Base-by-base conservation (phyloP, 2,888 invertebrate species). In the Chydorus sphaericus region DNA sequence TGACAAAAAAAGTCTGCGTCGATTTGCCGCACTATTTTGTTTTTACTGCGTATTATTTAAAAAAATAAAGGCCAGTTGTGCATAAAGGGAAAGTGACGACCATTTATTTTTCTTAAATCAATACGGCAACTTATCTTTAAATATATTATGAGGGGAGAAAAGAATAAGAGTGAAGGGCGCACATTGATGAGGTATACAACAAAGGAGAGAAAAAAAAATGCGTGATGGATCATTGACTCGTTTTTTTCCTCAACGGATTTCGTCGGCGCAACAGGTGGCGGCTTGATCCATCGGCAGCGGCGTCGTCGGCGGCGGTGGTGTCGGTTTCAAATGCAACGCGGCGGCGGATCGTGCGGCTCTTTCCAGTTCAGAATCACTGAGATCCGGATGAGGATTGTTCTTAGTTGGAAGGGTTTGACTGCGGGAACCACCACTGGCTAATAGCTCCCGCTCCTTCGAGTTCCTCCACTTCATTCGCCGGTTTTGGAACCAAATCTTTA, bases 381-480 rank as follows among this genome's bases (percentile, higher is more conserved):
- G 73, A 68, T 93, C 93, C 0, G 93, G 93, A 69, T 93, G 90
- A 0, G 93, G 93, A 70, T 93, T 94, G 74, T 91, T 92, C 69
- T 94, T 94, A 70, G 91, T 94, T 1, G 94, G 94, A 26, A 96
- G 73, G 0, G 94, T 94, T 70, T 93, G 92, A 66, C 94, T 94
- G 29, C 94, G 78, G 7, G 91, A 89, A 2, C 94, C 94, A 0
- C 94, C 94, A 20, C 83, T 84, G 0, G 94, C 93, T 26, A 96
- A 74, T 0, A 94, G 77, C 70, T 96, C 94, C 31, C 94, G 77
- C 70, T 96, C 96, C 72, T 96, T 96, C 4, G 91, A 92, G 72
- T 97, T 97, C 55, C 97, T 79, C 96, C 96, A 96, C 71, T 92
- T 97, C 96, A 97, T 97, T 56, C 96, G 83, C 0, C 96, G 82